Evolutionary conservation across 2,888 invertebrate genomes (phyloP).

Genomic region (Lomographa bimaculata): DNA sequence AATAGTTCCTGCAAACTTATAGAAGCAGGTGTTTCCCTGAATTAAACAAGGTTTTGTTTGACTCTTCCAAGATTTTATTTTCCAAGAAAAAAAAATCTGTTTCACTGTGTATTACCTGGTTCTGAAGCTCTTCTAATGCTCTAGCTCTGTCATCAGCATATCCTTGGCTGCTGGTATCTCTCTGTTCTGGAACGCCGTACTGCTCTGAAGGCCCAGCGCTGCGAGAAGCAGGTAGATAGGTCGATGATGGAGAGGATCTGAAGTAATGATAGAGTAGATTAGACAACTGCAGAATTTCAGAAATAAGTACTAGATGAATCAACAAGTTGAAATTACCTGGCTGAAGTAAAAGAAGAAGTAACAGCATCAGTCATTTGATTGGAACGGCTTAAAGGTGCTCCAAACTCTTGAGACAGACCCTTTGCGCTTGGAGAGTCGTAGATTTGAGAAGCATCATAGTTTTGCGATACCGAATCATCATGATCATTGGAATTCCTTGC

Average conservation of each 20-base stretch:
- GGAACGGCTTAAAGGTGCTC: background rate
- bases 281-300: no score
- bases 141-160: slow-evolving; percentile 50
- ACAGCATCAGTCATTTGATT: slow-evolving; percentile 39
- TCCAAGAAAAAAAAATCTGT: no score
- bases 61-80: no score
- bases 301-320: no score
- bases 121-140: slow-evolving; percentile 51
- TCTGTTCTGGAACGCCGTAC: slow-evolving; percentile 70
- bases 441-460: slow-evolving; percentile 44
- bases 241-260: slow-evolving; percentile 53
- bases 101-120: no score
- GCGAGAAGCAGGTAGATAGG: slow-evolving; percentile 47
- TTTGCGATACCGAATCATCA: slow-evolving; percentile 47
- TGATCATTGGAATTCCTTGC: slow-evolving; percentile 41
- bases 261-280: no score
- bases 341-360: slow-evolving; percentile 53
- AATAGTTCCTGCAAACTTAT: no score
- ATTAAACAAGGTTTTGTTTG: no score
- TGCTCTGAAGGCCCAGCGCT: slow-evolving; percentile 60
- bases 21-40: no score
- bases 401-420: slow-evolving; percentile 57
- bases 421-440: slow-evolving; percentile 50
- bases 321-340: slow-evolving; percentile 50
- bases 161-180: slow-evolving; percentile 40